Conservation (phyloP, 2,797 vertebrate species). For the Mionectes olivaceus region DNA sequence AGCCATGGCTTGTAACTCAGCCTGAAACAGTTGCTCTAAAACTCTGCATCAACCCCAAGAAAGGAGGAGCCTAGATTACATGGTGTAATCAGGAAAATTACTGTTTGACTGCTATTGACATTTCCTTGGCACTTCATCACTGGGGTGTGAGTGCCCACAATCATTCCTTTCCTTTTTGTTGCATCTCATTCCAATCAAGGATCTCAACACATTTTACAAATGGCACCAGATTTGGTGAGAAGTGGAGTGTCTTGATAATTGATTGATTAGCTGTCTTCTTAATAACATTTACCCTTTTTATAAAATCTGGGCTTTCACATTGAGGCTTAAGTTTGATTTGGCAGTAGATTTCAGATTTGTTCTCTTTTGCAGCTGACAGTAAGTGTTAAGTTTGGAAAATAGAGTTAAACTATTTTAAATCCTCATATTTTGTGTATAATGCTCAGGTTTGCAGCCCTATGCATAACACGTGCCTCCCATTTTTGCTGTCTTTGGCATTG, state of each 20-base stretch:
- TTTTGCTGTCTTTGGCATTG: neutral
- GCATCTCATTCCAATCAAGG: neutral
- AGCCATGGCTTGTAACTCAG: neutral
- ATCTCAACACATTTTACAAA: neutral
- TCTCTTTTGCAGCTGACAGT: neutral
- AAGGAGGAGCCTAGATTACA: neutral
- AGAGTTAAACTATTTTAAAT: neutral
- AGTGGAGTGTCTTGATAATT: neutral
- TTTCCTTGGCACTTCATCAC: conserved; percentile 30
- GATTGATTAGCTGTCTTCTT: conserved; percentile 57
- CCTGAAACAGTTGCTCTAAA: neutral
- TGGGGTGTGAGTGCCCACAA: neutral
- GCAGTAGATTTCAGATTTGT: conserved; percentile 4
- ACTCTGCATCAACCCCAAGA: neutral
- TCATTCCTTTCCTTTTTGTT: neutral
- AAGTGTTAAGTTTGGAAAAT: neutral
- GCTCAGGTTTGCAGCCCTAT: neutral
- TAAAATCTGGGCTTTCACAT: conserved; percentile 8
- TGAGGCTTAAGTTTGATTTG: conserved; percentile 22
- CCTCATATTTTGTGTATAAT: neutral
- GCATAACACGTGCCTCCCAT: accelerated
- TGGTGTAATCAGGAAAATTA: conserved; percentile 32
- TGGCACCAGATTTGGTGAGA: neutral
- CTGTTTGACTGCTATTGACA: conserved; percentile 2
- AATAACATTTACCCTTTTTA: neutral